Evolutionary conservation across 2,797 vertebrate species (phyloP).

Genomic region (Carapus acus): DNA sequence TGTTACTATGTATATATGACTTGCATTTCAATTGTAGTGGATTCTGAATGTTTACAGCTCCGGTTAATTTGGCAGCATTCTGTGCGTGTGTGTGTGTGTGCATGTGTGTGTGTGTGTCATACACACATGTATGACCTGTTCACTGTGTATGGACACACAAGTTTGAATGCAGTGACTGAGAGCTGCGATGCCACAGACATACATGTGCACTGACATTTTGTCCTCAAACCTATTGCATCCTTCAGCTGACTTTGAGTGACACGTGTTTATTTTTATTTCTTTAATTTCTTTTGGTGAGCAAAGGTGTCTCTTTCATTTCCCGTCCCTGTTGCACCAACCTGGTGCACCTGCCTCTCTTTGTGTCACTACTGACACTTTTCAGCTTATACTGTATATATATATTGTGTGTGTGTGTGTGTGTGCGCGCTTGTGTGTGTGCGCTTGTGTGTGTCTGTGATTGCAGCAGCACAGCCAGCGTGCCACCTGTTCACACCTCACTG

Average conservation of each 20-base stretch:
- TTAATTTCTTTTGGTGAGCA: too few species aligned
- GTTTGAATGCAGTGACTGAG: conserved; percentile 33
- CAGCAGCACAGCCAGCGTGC: conserved; percentile 49
- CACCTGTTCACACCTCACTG: conserved; percentile 41
- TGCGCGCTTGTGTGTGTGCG: conserved; percentile 24
- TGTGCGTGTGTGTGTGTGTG: conserved; percentile 24
- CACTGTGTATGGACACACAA: conserved; percentile 34
- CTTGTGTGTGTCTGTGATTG: conserved; percentile 21
- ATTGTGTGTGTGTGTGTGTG: conserved; percentile 24
- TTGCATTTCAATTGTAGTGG: conserved; percentile 11
- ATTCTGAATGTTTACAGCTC: conserved; percentile 57
- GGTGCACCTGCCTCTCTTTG: conserved; percentile 62
- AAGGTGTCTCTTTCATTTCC: conserved; percentile 49
- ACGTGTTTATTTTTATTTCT: conserved; percentile 61
- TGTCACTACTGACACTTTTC: conserved; percentile 60
- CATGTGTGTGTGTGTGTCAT: conserved; percentile 27
- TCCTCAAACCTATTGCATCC: background rate
- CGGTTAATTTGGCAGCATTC: conserved; percentile 62
- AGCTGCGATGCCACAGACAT: conserved; percentile 15
- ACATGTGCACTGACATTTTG: conserved; percentile 3
- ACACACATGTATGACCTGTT: conserved; percentile 82
- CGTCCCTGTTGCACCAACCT: conserved; percentile 49
- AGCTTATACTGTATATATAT: conserved; percentile 57
- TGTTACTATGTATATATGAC: background rate
- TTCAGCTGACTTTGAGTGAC: conserved; percentile 63